Evolutionary conservation across 2,797 vertebrate species (phyloP).

Genomic region (Molossus alvarezi): DNA sequence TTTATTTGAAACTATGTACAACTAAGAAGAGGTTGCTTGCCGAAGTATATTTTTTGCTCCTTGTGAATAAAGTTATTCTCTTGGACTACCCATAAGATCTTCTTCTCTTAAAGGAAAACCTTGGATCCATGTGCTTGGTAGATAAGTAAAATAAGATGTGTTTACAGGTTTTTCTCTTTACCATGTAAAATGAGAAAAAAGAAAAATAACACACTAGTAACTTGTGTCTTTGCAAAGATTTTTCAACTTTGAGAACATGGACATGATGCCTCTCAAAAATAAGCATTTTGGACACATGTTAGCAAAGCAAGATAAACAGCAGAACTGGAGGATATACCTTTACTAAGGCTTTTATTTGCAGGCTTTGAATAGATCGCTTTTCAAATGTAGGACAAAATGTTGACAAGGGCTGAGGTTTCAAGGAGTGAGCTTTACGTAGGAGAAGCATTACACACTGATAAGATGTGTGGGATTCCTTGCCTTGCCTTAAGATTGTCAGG

Average conservation of each 20-base stretch:
- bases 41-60: conserved; percentile 40
- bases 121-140: conserved; percentile 78
- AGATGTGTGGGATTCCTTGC: neutral
- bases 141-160: conserved; percentile 87
- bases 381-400: conserved; percentile 70
- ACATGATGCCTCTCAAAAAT: neutral
- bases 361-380: neutral
- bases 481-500: neutral
- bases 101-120: conserved; percentile 6
- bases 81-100: neutral
- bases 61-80: neutral
- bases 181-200: conserved; percentile 84
- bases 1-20: neutral
- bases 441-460: neutral
- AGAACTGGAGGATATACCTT: neutral
- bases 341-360: conserved; percentile 68
- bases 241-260: conserved; percentile 45
- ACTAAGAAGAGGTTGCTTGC: conserved; percentile 6
- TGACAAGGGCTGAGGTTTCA: conserved; percentile 5
- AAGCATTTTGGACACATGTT: conserved; percentile 15
- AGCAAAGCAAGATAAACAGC: neutral
- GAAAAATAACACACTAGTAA: conserved; percentile 5
- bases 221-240: conserved; percentile 54
- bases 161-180: conserved; percentile 85
- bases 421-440: conserved; percentile 10